Percentiles rank a stretch among this genome's conserved stretches.
These are phyloP conservation scores for Zaprionus ornatus DNA, from an alignment of 1,140 invertebrate species.

Conservation along the genomic window DNA sequence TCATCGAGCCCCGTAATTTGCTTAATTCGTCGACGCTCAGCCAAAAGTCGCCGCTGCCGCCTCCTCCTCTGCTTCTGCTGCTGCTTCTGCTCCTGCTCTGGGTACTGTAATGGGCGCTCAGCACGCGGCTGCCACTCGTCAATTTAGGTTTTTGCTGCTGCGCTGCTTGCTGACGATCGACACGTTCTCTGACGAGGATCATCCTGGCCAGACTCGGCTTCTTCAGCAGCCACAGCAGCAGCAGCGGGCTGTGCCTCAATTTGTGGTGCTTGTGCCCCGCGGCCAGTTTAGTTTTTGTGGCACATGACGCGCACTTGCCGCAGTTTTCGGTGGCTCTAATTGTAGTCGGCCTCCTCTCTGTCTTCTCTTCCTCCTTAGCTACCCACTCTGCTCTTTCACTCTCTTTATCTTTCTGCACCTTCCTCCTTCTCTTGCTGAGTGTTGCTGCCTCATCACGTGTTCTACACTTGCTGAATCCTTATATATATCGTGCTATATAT, in stretches of 20 bases:
- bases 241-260: constrained; percentile 51
- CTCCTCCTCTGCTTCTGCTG: neutral
- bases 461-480: too few species aligned
- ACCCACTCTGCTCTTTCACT: neutral
- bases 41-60: constrained; percentile 29
- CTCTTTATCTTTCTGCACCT: neutral
- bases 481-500: neutral
- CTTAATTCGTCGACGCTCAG: constrained; percentile 77
- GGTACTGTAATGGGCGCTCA: constrained; percentile 48
- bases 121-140: constrained; percentile 80
- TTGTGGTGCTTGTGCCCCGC: constrained; percentile 49
- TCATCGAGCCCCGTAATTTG: constrained; percentile 69
- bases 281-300: constrained; percentile 50
- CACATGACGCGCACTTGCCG: constrained; percentile 47
- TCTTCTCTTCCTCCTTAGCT: neutral
- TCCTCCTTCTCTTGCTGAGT: neutral
- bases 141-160: constrained; percentile 33
- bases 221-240: constrained; percentile 55
- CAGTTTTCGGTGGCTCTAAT: constrained; percentile 61
- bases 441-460: neutral
- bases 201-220: constrained; percentile 55
- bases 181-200: constrained; percentile 55
- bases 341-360: neutral
- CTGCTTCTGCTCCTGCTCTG: constrained; percentile 1
- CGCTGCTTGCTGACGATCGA: constrained; percentile 38